Evolutionary conservation across 2,888 invertebrate species (phyloP), one percentile per base, ranked within the genome.

Genomic region (Troides helena): DNA sequence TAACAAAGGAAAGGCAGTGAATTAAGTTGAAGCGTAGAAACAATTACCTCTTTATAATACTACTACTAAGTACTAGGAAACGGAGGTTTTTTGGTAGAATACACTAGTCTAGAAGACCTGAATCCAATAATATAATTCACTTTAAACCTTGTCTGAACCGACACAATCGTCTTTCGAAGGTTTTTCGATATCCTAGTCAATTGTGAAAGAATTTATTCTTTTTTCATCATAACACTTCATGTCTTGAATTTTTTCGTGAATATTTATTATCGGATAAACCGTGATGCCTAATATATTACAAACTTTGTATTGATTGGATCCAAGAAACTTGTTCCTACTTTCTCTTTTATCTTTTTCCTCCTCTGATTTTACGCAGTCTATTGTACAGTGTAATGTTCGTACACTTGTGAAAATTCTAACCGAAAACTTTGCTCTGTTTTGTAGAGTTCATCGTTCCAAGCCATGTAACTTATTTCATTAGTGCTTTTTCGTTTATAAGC

Each of bases 391-490:
- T 21, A 65, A 59, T 58, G 65, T 65, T 66, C 50, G 66, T 66
- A 66, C 36, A n/a, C 60, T 66, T 36, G 30, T 18, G 60, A 60
- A 66, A 66, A 66, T 60, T 66, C 60, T 60, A 53, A 21, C 30
- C 60, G 50, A 60, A 60, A 66, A 53, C 59, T 66, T 66, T 66
- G 50, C 59, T 60, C 50, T 60, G 59, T 66, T 46, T 66, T 39
- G 66, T 66, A 50, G 66, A 61, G 60, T 53, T 66, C 21, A 57
- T 21, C 21, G 23, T 60, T 30, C 66, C 46, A 36, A 53, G 36
- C 36, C 60, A 61, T 66, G 50, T 25, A 65, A 65, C 65, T 66
- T 66, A 66, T 66, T 66, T 66, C 66, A 66, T 66, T 66, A 66
- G 60, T 50, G 59, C 60, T 66, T 66, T 60, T 46, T 60, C 66